These are phyloP conservation scores for Aporophyla nigra DNA, from an alignment of 2,888 invertebrate species.

Conservation along the genomic window DNA sequence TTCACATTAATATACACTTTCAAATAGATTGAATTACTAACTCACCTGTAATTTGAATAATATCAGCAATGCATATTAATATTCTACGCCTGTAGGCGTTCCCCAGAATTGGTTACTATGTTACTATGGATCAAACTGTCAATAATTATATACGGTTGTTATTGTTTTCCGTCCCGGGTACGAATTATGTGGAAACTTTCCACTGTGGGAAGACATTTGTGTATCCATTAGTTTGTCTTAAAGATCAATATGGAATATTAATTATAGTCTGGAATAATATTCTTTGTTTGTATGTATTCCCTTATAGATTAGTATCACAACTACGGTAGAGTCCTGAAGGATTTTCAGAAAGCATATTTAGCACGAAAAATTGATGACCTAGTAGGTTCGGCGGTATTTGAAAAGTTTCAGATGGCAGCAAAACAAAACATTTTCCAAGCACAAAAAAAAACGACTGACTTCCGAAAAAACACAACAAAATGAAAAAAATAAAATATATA, in stretches of 20 bases:
- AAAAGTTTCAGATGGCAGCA: too few species aligned
- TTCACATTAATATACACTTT: too few species aligned
- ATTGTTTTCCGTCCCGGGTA: constrained; percentile 17
- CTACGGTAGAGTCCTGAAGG: not conserved
- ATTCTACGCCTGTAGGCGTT: not conserved
- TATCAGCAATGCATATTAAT: not conserved
- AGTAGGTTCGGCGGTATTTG: too few species aligned
- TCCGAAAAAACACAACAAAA: too few species aligned
- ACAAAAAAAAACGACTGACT: too few species aligned
- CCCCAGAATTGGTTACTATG: not conserved
- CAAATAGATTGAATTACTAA: not conserved
- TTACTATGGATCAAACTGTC: not conserved
- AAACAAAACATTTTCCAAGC: too few species aligned
- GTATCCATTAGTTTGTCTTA: constrained; percentile 20
- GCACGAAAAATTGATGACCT: too few species aligned
- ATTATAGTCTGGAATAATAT: not conserved
- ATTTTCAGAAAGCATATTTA: too few species aligned
- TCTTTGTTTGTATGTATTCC: not conserved
- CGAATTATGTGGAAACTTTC: constrained; percentile 40
- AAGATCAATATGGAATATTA: constrained; percentile 4
- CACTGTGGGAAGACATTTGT: not conserved
- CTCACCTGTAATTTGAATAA: too few species aligned
- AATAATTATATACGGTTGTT: constrained; percentile 11
- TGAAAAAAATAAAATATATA: too few species aligned
- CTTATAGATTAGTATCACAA: not conserved